Evolutionary conservation across 2,888 invertebrate genomes (phyloP), one percentile per base, ranked within the genome.

Genomic region (Meteorus colon): DNA sequence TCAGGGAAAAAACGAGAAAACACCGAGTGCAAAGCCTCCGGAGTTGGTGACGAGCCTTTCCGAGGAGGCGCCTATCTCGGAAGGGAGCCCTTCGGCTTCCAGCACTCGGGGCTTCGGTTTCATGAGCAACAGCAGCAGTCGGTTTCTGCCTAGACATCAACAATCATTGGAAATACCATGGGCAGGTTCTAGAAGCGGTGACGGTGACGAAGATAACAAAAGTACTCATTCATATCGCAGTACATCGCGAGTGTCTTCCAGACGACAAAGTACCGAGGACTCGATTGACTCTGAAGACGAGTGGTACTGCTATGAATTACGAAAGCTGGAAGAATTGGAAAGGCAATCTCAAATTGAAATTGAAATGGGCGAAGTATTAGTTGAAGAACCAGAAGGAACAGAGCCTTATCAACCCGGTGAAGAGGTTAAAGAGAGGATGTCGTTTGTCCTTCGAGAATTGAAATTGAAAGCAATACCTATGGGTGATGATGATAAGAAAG

Each of bases 231-330:
- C 96, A 0, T 96, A 95, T 92, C 92, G 96, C 82, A 96, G 96
- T 84, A 94, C 96, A 0, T 97, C 96, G 0, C 91, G 95, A 82
- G 95, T 95, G 1, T 96, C 96, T 1, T 96, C 96, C 0, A 92
- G 97, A 81, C 92, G 97, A 70, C 97, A 97, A 90, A 96, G 96
- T 85, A 97, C 97, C 0, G 97, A 97, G 90, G 97, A 97, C 83
- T 96, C 96, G 84, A 97, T 97, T 75, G 97, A 97, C 88, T 96
- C 96, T 34, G 97, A 97, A 90, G 97, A 97, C 86, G 97, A 97
- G 88, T 97, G 97, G 95, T 97, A 96, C 85, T 96, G 96, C 84
- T 96, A 97, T 87, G 97, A 97, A 87, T 89, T 97, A 75, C 91
- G 96, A 74, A 96, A 97, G 89, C 90, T 97, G 48, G 96, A 97